Conservation (phyloP, 2,888 invertebrate genomes). For the Lysandra bellargus region DNA sequence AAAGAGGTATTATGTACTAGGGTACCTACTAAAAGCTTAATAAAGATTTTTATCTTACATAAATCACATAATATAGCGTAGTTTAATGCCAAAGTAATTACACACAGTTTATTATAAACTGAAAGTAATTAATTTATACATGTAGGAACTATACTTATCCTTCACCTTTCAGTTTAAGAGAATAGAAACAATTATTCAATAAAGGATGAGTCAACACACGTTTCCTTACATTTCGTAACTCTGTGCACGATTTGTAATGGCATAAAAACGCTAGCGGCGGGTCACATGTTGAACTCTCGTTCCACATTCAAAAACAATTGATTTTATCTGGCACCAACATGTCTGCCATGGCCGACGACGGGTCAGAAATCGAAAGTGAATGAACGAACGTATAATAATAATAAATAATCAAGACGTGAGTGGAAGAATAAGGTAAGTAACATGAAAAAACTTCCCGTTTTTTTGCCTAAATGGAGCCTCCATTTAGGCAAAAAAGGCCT, state of each 20-base stretch:
- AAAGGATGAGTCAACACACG: slow-evolving; percentile 14
- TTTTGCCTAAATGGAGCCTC: too few species aligned
- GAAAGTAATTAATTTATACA: background rate
- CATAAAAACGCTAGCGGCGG: slow-evolving; percentile 21
- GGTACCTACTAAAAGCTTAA: too few species aligned
- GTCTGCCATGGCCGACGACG: background rate
- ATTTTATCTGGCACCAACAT: slow-evolving; percentile 25
- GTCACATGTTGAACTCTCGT: slow-evolving; percentile 25
- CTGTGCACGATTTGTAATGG: slow-evolving; percentile 27
- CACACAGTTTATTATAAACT: too few species aligned
- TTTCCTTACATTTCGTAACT: slow-evolving; percentile 24
- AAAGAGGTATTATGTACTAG: too few species aligned
- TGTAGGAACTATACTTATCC: background rate
- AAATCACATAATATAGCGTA: too few species aligned
- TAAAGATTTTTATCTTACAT: too few species aligned
- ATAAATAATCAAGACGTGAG: background rate
- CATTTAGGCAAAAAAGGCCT: too few species aligned
- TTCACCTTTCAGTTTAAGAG: slow-evolving; percentile 4
- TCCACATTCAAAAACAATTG: slow-evolving; percentile 29
- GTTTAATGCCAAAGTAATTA: too few species aligned
- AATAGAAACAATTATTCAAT: slow-evolving; percentile 14
- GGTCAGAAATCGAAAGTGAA: background rate
- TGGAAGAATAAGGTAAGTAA: too few species aligned
- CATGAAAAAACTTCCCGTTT: too few species aligned
- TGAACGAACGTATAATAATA: background rate